Conservation (phyloP, 2,113 vertebrate species). For the Chascanopsetta lugubris region DNA sequence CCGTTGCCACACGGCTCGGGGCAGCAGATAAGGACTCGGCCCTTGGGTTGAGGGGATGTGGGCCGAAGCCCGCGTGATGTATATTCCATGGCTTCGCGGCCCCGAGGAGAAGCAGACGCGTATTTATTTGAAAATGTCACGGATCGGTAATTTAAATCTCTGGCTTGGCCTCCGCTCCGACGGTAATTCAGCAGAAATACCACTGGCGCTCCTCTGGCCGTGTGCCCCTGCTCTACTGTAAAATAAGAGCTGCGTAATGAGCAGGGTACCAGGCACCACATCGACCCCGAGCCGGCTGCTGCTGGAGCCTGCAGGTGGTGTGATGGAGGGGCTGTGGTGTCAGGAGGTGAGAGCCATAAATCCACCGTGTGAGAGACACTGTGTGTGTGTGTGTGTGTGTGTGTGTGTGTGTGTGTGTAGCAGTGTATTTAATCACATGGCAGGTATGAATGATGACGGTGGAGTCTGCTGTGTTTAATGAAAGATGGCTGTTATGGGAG, state of each 20-base stretch:
- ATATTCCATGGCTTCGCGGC: not conserved
- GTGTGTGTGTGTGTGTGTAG: constrained; percentile 30
- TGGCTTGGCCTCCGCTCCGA: constrained; percentile 17
- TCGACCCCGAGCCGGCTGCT: constrained; percentile 37
- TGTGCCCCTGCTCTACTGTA: constrained; percentile 50
- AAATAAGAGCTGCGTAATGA: constrained; percentile 63
- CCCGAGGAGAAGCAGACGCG: constrained; percentile 27
- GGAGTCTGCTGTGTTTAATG: constrained; percentile 50
- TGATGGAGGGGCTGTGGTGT: constrained; percentile 53
- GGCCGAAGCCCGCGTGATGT: not conserved
- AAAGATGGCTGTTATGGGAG: constrained; percentile 29
- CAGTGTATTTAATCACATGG: constrained; percentile 35
- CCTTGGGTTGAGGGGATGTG: not conserved
- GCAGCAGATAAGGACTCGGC: too few relatives aligned
- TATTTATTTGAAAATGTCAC: constrained; percentile 50
- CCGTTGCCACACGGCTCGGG: too few relatives aligned
- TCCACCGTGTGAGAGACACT: constrained; percentile 23
- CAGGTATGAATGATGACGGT: constrained; percentile 45
- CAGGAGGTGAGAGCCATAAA: constrained; percentile 64
- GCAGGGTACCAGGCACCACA: constrained; percentile 79
- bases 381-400: constrained; percentile 35
- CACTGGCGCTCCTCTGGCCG: constrained; percentile 23
- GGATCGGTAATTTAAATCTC: constrained; percentile 42
- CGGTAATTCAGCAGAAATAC: constrained; percentile 12
- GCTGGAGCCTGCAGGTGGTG: constrained; percentile 56